Evolutionary conservation across 2,888 invertebrate species (phyloP), one percentile per base, ranked within the genome.

Genomic region (Bellardia bayeri): DNA sequence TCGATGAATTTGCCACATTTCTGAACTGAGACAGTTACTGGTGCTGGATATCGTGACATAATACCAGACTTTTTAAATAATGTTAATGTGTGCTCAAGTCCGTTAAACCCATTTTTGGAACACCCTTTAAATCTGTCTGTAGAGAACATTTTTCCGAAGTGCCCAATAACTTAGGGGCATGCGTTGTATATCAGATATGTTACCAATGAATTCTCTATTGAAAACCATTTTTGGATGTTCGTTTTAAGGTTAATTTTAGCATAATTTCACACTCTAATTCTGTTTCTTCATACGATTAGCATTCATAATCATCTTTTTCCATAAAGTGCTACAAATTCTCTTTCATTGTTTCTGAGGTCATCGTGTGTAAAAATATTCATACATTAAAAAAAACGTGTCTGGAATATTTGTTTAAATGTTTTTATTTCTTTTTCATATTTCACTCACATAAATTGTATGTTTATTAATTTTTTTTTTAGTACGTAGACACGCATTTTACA

Each of bases 321-420:
- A 66, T 8, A 23, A 33, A 33, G 3, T 40, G 4, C 37, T 45
- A 23, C 3, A 51, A 16, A 30, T 16, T 33, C 3, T 37, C 23
- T 13, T 40, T 61, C 6, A 45, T 37, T 16, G 23, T 8, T 14
- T 37, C 71, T 80, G 63, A 80, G 51, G 51, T 80, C 80, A 71
- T 80, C 42, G 23, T 30, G n/a, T 13, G 23, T 63, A 6, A 45
- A 61, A 69, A 69, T 7, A 49, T 33, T 23, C 16, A 42, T 37
- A 30, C 1, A 13, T 4, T 9, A 6, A 37, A 33, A 61, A 42
- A 45, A 42, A 80, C 80, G 71, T 80, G 80, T 61, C 63, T 51
- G 30, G 80, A 80, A 80, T 80, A 80, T 30, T 30, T 1, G 3
- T n/a, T 42, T 3, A 11, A n/a, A 30, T 33, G 9, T 51, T 58